A percentile compares a stretch with the other conserved stretches of the same genome.
phyloP scores from a whole-genome alignment of 2,797 vertebrate genomes.

The Danio kyathit region DNA sequence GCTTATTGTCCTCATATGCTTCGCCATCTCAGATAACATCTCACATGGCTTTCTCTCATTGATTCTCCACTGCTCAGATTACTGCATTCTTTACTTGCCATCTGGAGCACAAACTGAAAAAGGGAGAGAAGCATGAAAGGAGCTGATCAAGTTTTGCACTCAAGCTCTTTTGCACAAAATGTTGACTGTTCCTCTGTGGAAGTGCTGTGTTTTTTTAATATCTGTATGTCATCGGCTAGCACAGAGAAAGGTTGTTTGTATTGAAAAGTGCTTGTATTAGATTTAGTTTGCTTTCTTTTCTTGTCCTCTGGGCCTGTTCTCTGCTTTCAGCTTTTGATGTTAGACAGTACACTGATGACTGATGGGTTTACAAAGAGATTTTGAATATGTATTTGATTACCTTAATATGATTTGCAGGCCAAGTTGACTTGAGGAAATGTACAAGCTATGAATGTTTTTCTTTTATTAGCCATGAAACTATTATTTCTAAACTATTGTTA shows the following conservation, averaged over 20 bases:
- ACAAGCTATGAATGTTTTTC: neutral
- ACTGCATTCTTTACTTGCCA: constrained; percentile 43
- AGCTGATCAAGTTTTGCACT: constrained; percentile 2
- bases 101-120: constrained; percentile 25
- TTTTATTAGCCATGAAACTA: too few species aligned
- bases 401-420: too few species aligned
- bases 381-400: neutral
- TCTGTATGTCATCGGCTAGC: constrained; percentile 1
- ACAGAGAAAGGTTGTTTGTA: neutral
- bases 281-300: neutral
- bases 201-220: neutral
- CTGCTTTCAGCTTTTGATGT: constrained; percentile 4
- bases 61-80: constrained; percentile 17
- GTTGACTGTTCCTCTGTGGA: neutral
- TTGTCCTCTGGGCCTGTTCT: neutral
- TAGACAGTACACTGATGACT: neutral
- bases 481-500: too few species aligned
- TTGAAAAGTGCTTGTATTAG: neutral
- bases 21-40: constrained; percentile 38
- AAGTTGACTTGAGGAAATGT: too few species aligned
- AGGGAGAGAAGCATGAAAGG: neutral
- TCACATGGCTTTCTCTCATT: constrained; percentile 28
- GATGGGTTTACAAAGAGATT: neutral
- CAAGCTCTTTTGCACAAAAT: constrained; percentile 21
- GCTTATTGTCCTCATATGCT: constrained; percentile 27